Evolutionary conservation across 2,113 vertebrate species (phyloP), one percentile per base, ranked within the genome.

Genomic region (Podarcis raffonei): DNA sequence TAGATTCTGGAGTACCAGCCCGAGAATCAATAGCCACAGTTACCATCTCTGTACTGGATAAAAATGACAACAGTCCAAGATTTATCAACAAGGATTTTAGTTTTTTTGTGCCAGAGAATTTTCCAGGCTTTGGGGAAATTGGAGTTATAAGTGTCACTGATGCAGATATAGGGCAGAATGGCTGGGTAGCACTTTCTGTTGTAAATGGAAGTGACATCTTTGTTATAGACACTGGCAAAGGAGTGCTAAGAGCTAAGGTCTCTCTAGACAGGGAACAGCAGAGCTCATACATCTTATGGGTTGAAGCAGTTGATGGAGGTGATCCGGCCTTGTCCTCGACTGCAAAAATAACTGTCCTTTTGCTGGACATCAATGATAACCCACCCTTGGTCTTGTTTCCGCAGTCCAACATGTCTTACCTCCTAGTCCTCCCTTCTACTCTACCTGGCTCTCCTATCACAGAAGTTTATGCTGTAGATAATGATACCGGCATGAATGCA

Each of bases 11-110:
- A 13, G 96, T 96, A 7, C 99, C 99, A 6, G 96, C 98, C 81
- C 98, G 95, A 91, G 98, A 99, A 96, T 97, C 98, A 0, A 96
- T 99, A 77, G 98, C 98, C 81, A 99, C 99, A 0, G 97, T 99
- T 80, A 94, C 97, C 69, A 95, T 99, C 90, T 98, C 97, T 0
- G 98, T 99, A 5, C 91, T 98, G 93, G 99, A 99, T 95, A 98
- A 98, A 96, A 99, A 99, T 81, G 99, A 99, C 97, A 99, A 99
- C 95, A 98, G 98, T 82, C 99, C 99, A 6, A 97, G 98, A 81
- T 99, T 99, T 94, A 99, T 99, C 96, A 99, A 99, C 93, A 99
- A 99, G 93, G 99, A 99, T 94, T 99, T 99, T 92, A 99, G 98
- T 30, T 99, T 99, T 96, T 99, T 99, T 2, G 98, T 99, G 37